Evolutionary conservation across 2,888 invertebrate species (phyloP).

Genomic region (Polydrusus tereticollis): DNA sequence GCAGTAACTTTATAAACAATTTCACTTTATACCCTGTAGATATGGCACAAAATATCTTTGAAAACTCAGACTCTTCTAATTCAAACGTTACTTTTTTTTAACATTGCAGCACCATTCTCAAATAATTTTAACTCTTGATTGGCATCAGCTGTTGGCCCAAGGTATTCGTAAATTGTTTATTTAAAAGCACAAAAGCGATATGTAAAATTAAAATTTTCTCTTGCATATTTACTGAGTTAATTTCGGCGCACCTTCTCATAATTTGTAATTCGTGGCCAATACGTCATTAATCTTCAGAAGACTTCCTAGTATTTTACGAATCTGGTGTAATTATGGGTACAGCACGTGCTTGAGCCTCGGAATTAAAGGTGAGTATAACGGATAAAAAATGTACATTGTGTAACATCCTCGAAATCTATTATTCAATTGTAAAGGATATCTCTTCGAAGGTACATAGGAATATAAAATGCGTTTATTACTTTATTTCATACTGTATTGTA

Average conservation of each 20-base stretch:
- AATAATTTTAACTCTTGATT: too few species aligned
- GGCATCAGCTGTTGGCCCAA: too few species aligned
- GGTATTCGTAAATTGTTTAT: too few species aligned
- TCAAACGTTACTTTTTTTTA: too few species aligned
- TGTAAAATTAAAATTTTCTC: not conserved
- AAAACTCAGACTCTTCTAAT: too few species aligned
- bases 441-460: not conserved
- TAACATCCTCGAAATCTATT: not conserved
- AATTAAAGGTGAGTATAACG: not conserved
- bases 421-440: not conserved
- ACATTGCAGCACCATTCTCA: too few species aligned
- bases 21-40: too few species aligned
- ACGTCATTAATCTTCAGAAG: slow-evolving; percentile 9
- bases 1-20: too few species aligned
- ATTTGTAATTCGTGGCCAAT: not conserved
- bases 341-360: slow-evolving; percentile 8
- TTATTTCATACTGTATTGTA: not conserved
- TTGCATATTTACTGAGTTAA: not conserved
- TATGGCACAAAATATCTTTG: too few species aligned
- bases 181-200: too few species aligned
- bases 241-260: not conserved
- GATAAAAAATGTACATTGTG: not conserved
- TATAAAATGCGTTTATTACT: not conserved
- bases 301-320: slow-evolving; percentile 11
- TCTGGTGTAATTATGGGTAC: slow-evolving; percentile 21